Conservation (phyloP, 2,113 vertebrate genomes). For the Brachypodius melanocephalos region DNA sequence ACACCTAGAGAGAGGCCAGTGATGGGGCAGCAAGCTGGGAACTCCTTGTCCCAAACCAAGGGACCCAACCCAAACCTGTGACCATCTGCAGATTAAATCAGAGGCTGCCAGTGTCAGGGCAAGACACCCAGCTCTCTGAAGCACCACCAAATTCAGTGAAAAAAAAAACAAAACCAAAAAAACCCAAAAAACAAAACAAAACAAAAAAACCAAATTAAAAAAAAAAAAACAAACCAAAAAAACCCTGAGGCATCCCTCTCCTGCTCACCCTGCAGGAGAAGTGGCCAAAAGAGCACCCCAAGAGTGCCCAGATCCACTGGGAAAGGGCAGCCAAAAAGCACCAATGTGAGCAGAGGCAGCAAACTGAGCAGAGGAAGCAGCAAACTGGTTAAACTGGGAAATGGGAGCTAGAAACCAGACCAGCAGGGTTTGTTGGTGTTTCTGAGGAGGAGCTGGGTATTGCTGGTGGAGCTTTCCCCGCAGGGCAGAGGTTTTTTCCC, state of each 20-base stretch:
- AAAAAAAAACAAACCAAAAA: too few relatives aligned
- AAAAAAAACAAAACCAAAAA: not conserved
- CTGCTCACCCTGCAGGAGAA: not conserved
- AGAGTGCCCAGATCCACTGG: not conserved
- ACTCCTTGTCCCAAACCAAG: not conserved
- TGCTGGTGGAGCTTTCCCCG: not conserved
- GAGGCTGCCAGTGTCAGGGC: not conserved
- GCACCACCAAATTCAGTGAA: not conserved
- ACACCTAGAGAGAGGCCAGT: not conserved
- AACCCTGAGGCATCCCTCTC: not conserved
- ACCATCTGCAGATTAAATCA: not conserved
- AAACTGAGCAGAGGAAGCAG: not conserved
- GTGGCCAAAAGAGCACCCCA: not conserved
- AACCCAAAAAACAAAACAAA: not conserved
- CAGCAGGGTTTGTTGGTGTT: not conserved
- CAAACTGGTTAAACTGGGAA: slow-evolving; percentile 26
- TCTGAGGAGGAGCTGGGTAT: not conserved
- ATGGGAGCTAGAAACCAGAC: not conserved
- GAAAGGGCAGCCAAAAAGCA: not conserved
- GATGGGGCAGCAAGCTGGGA: not conserved
- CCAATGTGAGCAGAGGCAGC: not conserved
- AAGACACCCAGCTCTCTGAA: not conserved
- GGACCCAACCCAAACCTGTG: too few relatives aligned
- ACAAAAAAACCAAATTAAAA: not conserved
- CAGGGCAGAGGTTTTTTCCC: not conserved